phyloP scores from a whole-genome alignment of 2,888 invertebrate genomes.

The Aricia artaxerxes region DNA sequence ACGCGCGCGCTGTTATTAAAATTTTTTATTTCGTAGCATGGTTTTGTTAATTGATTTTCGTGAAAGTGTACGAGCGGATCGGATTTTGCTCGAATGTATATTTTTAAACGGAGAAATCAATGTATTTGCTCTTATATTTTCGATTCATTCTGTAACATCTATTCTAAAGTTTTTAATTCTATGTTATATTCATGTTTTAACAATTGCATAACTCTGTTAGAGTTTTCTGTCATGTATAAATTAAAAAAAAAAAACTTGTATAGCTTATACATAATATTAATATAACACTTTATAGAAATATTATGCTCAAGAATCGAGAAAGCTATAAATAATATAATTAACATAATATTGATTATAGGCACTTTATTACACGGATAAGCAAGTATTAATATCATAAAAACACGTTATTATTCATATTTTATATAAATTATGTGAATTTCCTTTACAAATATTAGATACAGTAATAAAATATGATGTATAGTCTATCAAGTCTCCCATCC shows the following conservation, averaged over 20 bases:
- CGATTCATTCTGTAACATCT: background rate
- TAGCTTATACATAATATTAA: background rate
- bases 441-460: background rate
- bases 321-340: slow-evolving; percentile 5
- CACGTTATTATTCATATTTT: slow-evolving; percentile 7
- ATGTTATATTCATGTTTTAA: background rate
- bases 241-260: background rate
- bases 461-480: background rate
- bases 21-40: slow-evolving; percentile 46
- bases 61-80: slow-evolving; percentile 49
- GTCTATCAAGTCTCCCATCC: background rate
- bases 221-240: background rate
- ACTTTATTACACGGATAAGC: slow-evolving; percentile 2
- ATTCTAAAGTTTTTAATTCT: background rate
- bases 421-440: slow-evolving; percentile 12
- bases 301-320: background rate
- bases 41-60: slow-evolving; percentile 49
- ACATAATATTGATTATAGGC: slow-evolving; percentile 10
- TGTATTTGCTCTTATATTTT: background rate
- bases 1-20: slow-evolving; percentile 62
- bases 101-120: slow-evolving; percentile 6
- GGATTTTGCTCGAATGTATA: background rate
- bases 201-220: background rate
- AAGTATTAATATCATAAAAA: background rate
- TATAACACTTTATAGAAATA: background rate